Evolutionary conservation across 2,113 vertebrate genomes (phyloP), one percentile per base, ranked within the genome.

Genomic region (Eublepharis macularius): DNA sequence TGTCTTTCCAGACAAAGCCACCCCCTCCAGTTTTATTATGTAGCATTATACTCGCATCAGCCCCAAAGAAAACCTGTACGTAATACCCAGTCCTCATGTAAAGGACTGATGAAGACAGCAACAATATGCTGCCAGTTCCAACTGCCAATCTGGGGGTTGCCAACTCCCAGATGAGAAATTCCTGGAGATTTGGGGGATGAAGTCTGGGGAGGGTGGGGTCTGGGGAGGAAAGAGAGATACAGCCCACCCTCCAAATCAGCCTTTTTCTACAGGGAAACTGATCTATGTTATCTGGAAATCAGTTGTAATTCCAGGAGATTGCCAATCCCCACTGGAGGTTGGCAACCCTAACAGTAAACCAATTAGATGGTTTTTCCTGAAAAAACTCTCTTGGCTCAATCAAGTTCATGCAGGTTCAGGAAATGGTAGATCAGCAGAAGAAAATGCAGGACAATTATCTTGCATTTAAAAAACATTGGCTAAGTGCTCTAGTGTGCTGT

Each of bases 1-100:
- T 41, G 26, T 65, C 63, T 49, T 74, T 83, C 43, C 41, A 39
- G 69, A 51, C 24, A 77, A 91, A 85, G 76, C 19, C 57, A 60
- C 57, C 24, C 57, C 57, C 57, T 24, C 13, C 17, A 21, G 29
- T 19, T 11, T 73, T 60, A 1, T 41, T 57, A n/a, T 41, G 6
- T 69, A 39, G 24, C 16, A 36, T 29, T 57, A 57, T 54, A 72
- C n/a, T 82, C 60, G 36, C 4, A 7, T 29, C n/a, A 72, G 24
- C 65, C 21, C 32, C 39, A 47, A 13, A 26, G 43, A 65, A 14
- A 19, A 24, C 17, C 16, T 86, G 26, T 6, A 39, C 49, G 39
- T 13, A 14, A 74, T 74, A 49, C 36, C 19, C 24, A 36, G 41
- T 47, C 57, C 16, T 13, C 45, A 36, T 73, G 51, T 45, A 80